Evolutionary conservation across 1,140 invertebrate species (phyloP).

Genomic region (Agrilus planipennis): DNA sequence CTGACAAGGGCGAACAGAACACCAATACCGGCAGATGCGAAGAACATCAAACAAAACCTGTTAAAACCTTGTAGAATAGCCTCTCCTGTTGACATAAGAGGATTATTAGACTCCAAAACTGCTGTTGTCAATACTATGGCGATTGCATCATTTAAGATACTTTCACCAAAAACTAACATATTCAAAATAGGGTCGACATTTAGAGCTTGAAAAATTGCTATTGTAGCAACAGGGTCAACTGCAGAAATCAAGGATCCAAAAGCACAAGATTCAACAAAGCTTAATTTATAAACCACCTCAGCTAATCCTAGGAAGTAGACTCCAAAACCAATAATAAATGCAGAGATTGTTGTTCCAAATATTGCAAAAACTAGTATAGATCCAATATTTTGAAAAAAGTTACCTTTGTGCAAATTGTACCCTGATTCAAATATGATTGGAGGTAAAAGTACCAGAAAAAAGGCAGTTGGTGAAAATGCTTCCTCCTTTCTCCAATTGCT

Average conservation of each 20-base stretch:
- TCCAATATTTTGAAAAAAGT: slow-evolving; percentile 97
- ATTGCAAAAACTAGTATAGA: slow-evolving; percentile 93
- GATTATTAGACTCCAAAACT: slow-evolving; percentile 64
- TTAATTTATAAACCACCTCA: slow-evolving; percentile 79
- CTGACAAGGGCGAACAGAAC: slow-evolving; percentile 88
- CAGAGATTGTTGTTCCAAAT: slow-evolving; percentile 90
- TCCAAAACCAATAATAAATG: slow-evolving; percentile 85
- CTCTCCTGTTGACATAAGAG: slow-evolving; percentile 58
- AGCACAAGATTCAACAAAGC: slow-evolving; percentile 94
- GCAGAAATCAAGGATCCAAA: slow-evolving; percentile 98
- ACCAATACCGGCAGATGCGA: slow-evolving; percentile 96
- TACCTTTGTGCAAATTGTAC: slow-evolving; percentile 96
- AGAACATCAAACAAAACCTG: slow-evolving; percentile 95
- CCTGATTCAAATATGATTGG: slow-evolving; percentile 99
- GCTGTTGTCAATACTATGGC: slow-evolving; percentile 94
- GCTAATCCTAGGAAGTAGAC: slow-evolving; percentile 87
- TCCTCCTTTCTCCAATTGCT: slow-evolving; percentile 94
- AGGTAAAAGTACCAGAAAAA: slow-evolving; percentile 92
- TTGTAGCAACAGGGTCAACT: slow-evolving; percentile 94
- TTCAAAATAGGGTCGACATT: slow-evolving; percentile 92
- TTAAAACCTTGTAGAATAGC: slow-evolving; percentile 82
- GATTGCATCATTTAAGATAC: slow-evolving; percentile 96
- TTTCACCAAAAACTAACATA: slow-evolving; percentile 98
- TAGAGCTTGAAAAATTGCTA: slow-evolving; percentile 96
- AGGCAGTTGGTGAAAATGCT: slow-evolving; percentile 92